Conservation (phyloP, 2,888 invertebrate genomes). For the Brachypterus glaber region DNA sequence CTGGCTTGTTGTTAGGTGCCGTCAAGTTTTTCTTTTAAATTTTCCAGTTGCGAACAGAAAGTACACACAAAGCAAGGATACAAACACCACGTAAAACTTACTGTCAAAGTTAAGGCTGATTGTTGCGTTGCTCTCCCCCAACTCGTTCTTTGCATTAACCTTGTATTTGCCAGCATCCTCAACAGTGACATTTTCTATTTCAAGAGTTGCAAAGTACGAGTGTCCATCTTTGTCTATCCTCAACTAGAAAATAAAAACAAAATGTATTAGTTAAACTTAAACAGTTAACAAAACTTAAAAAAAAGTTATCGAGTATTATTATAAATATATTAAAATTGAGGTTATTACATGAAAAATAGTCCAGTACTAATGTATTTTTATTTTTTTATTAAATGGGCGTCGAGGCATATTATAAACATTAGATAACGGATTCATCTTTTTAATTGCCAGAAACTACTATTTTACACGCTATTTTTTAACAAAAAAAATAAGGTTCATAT, state of each 20-base stretch:
- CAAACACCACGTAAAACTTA: conserved; percentile 52
- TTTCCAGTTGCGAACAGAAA: not conserved
- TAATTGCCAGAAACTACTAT: conserved; percentile 4
- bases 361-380: no score
- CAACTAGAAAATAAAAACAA: conserved; percentile 57
- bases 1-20: conserved; percentile 1
- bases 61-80: conserved; percentile 22
- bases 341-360: no score
- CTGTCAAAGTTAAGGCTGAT: conserved; percentile 98
- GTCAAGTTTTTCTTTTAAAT: not conserved
- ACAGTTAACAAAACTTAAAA: no score
- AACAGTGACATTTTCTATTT: conserved; percentile 88
- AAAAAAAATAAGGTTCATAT: conserved; percentile 8
- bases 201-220: conserved; percentile 86
- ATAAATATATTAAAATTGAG: no score
- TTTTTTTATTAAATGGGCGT: no score
- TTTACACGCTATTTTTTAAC: not conserved
- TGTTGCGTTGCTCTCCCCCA: conserved; percentile 94
- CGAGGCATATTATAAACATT: conserved; percentile 5
- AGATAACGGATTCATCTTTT: conserved; percentile 5
- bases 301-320: no score
- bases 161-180: conserved; percentile 97
- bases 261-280: conserved; percentile 15
- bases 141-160: conserved; percentile 94
- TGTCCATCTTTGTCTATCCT: conserved; percentile 85